Evolutionary conservation across 2,888 invertebrate species (phyloP).

Genomic region (Amblyjoppa fuscipennis): DNA sequence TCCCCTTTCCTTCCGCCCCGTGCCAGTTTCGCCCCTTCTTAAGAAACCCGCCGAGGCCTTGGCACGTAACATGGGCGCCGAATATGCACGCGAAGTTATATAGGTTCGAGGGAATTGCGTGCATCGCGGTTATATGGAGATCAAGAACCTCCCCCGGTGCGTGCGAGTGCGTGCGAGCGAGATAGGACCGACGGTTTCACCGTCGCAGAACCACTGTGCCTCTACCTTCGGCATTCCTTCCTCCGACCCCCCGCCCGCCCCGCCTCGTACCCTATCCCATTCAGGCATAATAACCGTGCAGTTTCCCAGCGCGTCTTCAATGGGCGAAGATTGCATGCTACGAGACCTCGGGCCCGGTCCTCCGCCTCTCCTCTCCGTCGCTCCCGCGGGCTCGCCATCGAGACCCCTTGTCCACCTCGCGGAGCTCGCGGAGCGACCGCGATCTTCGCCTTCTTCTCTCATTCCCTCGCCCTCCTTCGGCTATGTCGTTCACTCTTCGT

Average conservation of each 20-base stretch:
- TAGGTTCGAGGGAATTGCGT: slow-evolving; percentile 68
- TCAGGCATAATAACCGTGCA: slow-evolving; percentile 84
- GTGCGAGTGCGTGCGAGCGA: slow-evolving; percentile 65
- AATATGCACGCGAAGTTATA: slow-evolving; percentile 30
- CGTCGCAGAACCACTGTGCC: slow-evolving; percentile 7
- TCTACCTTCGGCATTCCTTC: slow-evolving; percentile 68
- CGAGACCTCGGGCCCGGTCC: slow-evolving; percentile 80
- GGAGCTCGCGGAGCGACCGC: slow-evolving; percentile 60
- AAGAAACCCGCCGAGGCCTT: not conserved
- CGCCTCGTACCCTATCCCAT: slow-evolving; percentile 78
- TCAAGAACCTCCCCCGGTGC: slow-evolving; percentile 76
- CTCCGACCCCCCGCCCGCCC: slow-evolving; percentile 53
- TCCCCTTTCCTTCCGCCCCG: not conserved
- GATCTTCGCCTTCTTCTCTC: slow-evolving; percentile 64
- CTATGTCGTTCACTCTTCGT: slow-evolving; percentile 64
- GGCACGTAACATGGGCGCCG: slow-evolving; percentile 18
- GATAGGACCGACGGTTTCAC: slow-evolving; percentile 12
- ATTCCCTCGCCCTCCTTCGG: slow-evolving; percentile 46
- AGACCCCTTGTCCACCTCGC: slow-evolving; percentile 61
- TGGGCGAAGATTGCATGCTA: slow-evolving; percentile 85
- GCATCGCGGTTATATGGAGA: slow-evolving; percentile 76
- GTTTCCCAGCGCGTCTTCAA: slow-evolving; percentile 85
- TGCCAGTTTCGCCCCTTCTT: slow-evolving; percentile 29
- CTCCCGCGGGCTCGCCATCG: slow-evolving; percentile 61
- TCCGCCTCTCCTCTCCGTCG: slow-evolving; percentile 69